Percentiles rank a stretch among this genome's conserved stretches.
Conservation (phyloP, 2,797 vertebrate genomes). For the Acipenser ruthenus region DNA sequence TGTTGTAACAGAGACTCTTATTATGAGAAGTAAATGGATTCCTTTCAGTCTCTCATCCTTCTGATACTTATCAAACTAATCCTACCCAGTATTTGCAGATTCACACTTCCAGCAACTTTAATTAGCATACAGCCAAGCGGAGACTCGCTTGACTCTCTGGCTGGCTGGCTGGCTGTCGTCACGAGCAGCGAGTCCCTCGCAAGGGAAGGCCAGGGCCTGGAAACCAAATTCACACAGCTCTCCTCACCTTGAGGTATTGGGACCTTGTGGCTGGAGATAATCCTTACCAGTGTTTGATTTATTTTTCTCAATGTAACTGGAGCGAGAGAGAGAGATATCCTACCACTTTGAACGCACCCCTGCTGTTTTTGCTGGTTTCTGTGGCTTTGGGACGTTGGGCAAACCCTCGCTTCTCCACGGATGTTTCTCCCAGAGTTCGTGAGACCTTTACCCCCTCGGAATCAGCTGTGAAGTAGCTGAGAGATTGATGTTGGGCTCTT, state of each 20-base stretch:
- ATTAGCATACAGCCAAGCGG: slow-evolving; percentile 68
- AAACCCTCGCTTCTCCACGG: no score
- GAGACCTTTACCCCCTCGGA: no score
- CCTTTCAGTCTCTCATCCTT: slow-evolving; percentile 65
- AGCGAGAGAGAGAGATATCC: no score
- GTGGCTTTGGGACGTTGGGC: no score
- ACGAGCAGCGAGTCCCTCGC: no score
- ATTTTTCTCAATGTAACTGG: no score
- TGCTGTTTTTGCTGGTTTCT: no score
- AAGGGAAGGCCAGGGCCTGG: no score
- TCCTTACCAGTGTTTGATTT: no score
- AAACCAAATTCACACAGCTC: not conserved
- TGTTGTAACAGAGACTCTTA: slow-evolving; percentile 66
- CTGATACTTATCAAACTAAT: slow-evolving; percentile 72
- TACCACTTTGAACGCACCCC: no score
- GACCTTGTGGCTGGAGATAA: no score
- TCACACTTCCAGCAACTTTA: slow-evolving; percentile 65
- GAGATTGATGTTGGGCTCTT: slow-evolving; percentile 39
- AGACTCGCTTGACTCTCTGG: slow-evolving; percentile 33
- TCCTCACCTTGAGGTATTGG: not conserved
- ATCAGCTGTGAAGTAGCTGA: slow-evolving; percentile 14
- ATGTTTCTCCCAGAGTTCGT: no score
- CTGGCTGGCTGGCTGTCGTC: not conserved
- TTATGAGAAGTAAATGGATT: slow-evolving; percentile 74
- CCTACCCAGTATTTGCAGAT: slow-evolving; percentile 61